Conservation (phyloP, 2,113 vertebrate genomes). For the Heloderma charlesbogerti region DNA sequence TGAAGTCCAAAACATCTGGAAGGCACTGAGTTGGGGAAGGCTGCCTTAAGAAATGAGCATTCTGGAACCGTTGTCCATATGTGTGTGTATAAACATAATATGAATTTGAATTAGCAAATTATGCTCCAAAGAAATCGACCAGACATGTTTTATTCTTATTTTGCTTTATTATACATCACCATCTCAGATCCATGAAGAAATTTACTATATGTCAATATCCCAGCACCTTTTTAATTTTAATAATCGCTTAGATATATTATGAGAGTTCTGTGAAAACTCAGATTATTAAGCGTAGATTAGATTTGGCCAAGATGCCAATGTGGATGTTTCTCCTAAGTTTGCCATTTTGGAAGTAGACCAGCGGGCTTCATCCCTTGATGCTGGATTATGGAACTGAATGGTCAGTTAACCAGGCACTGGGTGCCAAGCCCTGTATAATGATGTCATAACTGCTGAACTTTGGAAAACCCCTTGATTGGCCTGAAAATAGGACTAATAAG, state of each 20-base stretch:
- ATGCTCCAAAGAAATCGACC: no score
- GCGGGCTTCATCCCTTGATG: neutral
- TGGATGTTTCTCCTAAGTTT: neutral
- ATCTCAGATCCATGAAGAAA: no score
- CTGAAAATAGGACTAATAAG: neutral
- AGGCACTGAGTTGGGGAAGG: no score
- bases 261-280: neutral
- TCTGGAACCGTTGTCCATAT: no score
- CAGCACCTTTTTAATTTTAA: no score
- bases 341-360: neutral
- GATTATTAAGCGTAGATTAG: neutral
- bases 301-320: neutral
- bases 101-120: no score
- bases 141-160: no score
- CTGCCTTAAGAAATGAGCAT: no score
- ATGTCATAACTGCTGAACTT: neutral
- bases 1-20: no score
- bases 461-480: neutral
- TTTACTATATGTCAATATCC: no score
- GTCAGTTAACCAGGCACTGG: neutral
- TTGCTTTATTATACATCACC: no score
- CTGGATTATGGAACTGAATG: neutral
- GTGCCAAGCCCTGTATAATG: neutral
- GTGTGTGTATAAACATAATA: no score
- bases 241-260: neutral